Conservation (phyloP, 2,113 vertebrate species). For the Saguinus midas region DNA sequence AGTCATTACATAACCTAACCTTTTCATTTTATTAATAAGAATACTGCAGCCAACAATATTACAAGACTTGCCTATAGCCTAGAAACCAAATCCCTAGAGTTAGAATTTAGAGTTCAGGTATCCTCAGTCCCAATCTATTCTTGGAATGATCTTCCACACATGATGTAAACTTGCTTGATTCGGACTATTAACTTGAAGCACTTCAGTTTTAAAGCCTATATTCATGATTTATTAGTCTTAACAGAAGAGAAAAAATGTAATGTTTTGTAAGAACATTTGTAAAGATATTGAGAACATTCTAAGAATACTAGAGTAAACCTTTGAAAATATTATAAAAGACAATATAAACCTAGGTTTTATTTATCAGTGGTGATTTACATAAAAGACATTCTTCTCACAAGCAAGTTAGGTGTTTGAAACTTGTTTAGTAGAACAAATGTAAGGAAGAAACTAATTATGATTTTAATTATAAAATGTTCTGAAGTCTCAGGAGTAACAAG, state of each 20-base stretch:
- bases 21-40: not conserved
- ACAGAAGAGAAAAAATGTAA: not conserved
- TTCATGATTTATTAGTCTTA: not conserved
- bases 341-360: not conserved
- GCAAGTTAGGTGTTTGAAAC: not conserved
- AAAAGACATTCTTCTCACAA: not conserved
- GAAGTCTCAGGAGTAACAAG: not conserved
- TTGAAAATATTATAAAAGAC: not conserved
- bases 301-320: not conserved
- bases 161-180: not conserved
- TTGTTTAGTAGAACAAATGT: not conserved
- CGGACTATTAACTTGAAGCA: not conserved
- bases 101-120: not conserved
- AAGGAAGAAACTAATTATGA: not conserved
- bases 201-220: not conserved
- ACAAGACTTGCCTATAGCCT: not conserved
- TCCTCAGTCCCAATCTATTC: not conserved
- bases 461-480: not conserved
- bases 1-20: not conserved
- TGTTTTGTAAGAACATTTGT: not conserved
- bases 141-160: not conserved
- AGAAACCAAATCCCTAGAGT: not conserved
- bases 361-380: not conserved
- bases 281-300: not conserved
- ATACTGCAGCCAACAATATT: not conserved